Base-by-base conservation (phyloP, 1,140 invertebrate species). In the Drosophila azteca region DNA sequence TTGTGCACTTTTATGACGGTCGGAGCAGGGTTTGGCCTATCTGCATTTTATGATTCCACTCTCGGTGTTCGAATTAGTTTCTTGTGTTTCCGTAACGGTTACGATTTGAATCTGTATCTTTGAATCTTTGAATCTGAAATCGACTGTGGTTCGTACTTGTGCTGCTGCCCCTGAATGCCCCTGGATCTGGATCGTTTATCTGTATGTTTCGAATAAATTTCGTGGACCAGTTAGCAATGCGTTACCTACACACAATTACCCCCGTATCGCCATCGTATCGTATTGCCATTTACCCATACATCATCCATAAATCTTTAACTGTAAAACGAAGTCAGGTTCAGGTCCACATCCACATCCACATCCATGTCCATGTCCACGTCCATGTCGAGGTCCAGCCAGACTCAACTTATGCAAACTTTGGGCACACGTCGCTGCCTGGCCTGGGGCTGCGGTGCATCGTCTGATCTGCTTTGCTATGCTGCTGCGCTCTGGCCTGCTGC, bases 301-400 rank as follows among this genome's bases (percentile, higher is more conserved):
- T 88, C 69, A 71, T 68, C 82, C 75, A 85, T 85, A 85, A 85
- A 85, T 87, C 82, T 78, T 85, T 65, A 85, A 88, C 78, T 82
- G 82, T 78, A 79, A 85, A 83, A 70, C 50, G 59, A 60, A 79
- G 70, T 49, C 49, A 50, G 74, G 15, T 61, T 15, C 55, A 24
- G 66, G 45, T 53, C 26, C 66, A 51, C 53, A 44, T 72, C 46
- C 52, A 46, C 31, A 35, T 29, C 49, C 65, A 24, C 31, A 48
- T 45, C 26, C 41, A 45, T 9, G 8, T 20, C 63, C 35, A 54
- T 20, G 39, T 35, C 20, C 44, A 44, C 9, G 20, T 24, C 44
- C 39, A 51, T 6, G 17, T 51, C 41, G 26, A n/a, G 22, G 45
- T 64, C 60, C 65, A 65, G 51, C 41, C 48, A 65, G 24, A 49